phyloP scores from a whole-genome alignment of 2,797 vertebrate species.

The Macroramphosus scolopax region DNA sequence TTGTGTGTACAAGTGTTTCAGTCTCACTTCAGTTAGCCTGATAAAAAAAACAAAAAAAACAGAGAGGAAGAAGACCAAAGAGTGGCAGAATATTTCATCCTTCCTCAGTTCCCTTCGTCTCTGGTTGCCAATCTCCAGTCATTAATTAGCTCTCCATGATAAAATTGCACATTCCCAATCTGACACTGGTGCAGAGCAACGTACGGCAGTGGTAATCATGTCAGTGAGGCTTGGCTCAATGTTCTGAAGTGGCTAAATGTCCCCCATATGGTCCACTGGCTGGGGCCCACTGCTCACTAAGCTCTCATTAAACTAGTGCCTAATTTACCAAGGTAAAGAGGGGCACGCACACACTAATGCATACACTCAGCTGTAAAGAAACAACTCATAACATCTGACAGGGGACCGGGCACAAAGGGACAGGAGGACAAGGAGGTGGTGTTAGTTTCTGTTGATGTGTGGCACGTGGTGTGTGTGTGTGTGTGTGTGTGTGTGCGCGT shows the following conservation, averaged over 20 bases:
- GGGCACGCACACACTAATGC: constrained; percentile 27
- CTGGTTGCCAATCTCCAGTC: constrained; percentile 64
- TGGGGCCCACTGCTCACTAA: constrained; percentile 88
- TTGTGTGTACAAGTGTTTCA: too few relatives aligned
- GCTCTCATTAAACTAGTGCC: constrained; percentile 90
- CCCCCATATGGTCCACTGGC: constrained; percentile 96
- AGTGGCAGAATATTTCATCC: constrained; percentile 43
- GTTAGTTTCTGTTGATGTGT: constrained; percentile 44
- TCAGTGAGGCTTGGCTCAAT: constrained; percentile 90
- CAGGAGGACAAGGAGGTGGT: constrained; percentile 51
- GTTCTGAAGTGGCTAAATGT: constrained; percentile 95
- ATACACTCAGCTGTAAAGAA: constrained; percentile 48
- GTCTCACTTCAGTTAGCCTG: constrained; percentile 25
- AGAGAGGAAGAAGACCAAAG: constrained; percentile 30
- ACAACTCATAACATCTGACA: constrained; percentile 62
- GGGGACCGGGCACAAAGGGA: constrained; percentile 56
- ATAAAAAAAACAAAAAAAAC: constrained; percentile 20
- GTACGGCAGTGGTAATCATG: constrained; percentile 90
- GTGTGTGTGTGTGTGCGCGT: constrained; percentile 36
- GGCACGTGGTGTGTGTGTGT: constrained; percentile 23
- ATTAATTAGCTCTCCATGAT: constrained; percentile 71
- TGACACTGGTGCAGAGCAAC: constrained; percentile 81
- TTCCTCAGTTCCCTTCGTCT: constrained; percentile 43
- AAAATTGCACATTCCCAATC: constrained; percentile 73
- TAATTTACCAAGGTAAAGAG: constrained; percentile 67